phyloP scores from a whole-genome alignment of 92 coral and sea anemone species.

The Zoanthus solanderi region DNA sequence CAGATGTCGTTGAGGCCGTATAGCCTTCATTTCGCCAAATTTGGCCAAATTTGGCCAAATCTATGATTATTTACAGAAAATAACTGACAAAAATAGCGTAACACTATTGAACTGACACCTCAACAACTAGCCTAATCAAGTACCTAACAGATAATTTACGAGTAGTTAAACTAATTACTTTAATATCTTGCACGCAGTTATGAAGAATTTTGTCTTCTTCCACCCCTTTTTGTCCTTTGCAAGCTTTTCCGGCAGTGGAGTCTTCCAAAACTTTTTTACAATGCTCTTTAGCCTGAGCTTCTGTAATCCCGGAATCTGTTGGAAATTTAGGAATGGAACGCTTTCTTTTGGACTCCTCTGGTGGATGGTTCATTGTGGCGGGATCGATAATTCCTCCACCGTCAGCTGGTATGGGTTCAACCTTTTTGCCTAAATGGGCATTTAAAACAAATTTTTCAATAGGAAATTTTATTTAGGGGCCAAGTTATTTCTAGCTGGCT shows the following conservation, averaged over 20 bases:
- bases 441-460: no score
- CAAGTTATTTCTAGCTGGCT: no score
- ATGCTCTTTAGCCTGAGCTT: constrained; percentile 26
- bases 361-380: neutral
- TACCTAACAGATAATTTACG: neutral
- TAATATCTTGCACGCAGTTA: constrained; percentile 23
- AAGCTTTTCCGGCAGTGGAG: constrained; percentile 19
- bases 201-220: constrained; percentile 3
- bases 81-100: no score
- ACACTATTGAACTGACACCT: no score
- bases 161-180: neutral
- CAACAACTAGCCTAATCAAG: neutral
- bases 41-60: no score
- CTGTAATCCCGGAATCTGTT: constrained; percentile 26
- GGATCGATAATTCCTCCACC: constrained; percentile 37
- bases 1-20: no score
- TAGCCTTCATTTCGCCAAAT: no score
- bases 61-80: no score
- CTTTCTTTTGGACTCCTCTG: constrained; percentile 12
- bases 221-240: constrained; percentile 26
- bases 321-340: constrained; percentile 15
- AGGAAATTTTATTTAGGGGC: no score
- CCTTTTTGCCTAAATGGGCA: neutral
- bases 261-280: constrained; percentile 32
- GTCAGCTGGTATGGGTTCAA: constrained; percentile 10